Percentiles rank a stretch among this genome's conserved stretches.
Evolutionary conservation across 2,797 vertebrate species (phyloP).

Genomic region (Lophura swinhoii): DNA sequence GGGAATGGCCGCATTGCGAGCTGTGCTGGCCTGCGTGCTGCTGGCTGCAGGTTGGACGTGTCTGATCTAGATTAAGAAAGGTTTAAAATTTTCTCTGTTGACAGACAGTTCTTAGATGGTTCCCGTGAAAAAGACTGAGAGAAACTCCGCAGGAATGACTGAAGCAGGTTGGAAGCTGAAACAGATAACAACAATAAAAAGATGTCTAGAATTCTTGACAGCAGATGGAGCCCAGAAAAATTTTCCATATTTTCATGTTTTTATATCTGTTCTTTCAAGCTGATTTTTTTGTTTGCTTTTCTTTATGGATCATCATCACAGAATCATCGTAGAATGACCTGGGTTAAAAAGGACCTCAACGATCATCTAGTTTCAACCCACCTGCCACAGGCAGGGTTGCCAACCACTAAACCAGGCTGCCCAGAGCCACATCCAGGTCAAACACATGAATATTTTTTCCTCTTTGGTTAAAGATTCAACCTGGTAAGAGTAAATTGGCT

Average conservation of each 20-base stretch:
- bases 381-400: no score
- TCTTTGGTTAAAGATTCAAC: background rate
- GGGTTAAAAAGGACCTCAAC: no score
- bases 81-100: background rate
- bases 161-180: background rate
- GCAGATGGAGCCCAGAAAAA: constrained; percentile 24
- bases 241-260: background rate
- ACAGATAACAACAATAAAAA: background rate
- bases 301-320: background rate
- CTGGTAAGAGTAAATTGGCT: background rate
- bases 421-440: background rate
- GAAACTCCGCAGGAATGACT: constrained; percentile 8
- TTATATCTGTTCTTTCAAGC: background rate
- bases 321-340: no score
- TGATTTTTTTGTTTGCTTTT: background rate
- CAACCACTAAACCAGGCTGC: no score
- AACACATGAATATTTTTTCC: background rate
- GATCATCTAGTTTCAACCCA: no score
- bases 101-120: background rate
- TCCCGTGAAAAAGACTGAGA: constrained; percentile 9
- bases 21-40: no score
- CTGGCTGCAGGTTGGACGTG: background rate
- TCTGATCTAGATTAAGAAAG: constrained; percentile 39
- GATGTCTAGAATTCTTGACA: background rate
- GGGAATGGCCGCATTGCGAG: no score